Percentiles rank a stretch among this genome's conserved stretches.
phyloP scores from a whole-genome alignment of 2,888 invertebrate species.

The Augiades crinisus region DNA sequence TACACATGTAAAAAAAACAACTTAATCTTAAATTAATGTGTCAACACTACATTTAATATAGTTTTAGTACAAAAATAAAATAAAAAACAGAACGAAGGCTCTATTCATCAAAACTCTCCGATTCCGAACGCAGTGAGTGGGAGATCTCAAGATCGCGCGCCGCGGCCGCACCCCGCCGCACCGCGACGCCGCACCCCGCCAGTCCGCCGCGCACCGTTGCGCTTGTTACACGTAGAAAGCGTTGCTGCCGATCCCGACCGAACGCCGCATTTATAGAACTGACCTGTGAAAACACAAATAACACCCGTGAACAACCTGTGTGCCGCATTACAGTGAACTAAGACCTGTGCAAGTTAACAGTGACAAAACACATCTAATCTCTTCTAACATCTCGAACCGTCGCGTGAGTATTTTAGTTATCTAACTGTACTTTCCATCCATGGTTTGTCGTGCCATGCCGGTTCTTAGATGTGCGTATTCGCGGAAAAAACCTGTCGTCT shows the following conservation, averaged over 20 bases:
- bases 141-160: conserved; percentile 42
- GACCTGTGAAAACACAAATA: conserved; percentile 50
- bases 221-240: conserved; percentile 34
- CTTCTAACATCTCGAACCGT: conserved; percentile 48
- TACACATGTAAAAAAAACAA: no score
- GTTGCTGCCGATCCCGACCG: conserved; percentile 33
- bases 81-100: background rate
- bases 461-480: conserved; percentile 55
- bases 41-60: background rate
- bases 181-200: no score
- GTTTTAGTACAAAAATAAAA: background rate
- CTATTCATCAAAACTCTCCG: background rate
- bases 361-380: conserved; percentile 47
- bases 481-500: conserved; percentile 62
- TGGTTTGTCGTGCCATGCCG: conserved; percentile 53
- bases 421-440: conserved; percentile 72
- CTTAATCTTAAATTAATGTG: background rate
- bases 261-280: conserved; percentile 49
- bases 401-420: conserved; percentile 69
- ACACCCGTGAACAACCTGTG: conserved; percentile 49
- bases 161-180: conserved; percentile 32
- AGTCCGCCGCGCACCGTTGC: conserved; percentile 63
- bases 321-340: conserved; percentile 52
- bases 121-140: conserved; percentile 43
- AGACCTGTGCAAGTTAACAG: conserved; percentile 46